Percentiles rank a stretch among this genome's conserved stretches.
phyloP scores from a whole-genome alignment of 2,797 vertebrate species.

The Liasis olivaceus region DNA sequence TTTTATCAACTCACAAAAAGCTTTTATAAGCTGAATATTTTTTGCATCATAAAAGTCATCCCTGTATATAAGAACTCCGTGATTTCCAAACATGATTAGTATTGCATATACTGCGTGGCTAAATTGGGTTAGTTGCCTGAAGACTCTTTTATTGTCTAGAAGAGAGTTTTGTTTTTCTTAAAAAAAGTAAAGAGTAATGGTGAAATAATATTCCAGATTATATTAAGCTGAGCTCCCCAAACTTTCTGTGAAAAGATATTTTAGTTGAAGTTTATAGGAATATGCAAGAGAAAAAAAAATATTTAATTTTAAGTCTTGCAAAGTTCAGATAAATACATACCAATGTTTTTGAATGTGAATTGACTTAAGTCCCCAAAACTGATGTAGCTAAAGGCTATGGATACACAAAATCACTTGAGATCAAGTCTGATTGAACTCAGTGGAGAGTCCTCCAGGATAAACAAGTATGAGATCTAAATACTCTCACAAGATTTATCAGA shows the following conservation, averaged over 20 bases:
- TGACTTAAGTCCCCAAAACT: neutral
- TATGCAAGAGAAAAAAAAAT: neutral
- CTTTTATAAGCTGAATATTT: conserved; percentile 71
- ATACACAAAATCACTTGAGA: neutral
- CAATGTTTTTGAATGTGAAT: neutral
- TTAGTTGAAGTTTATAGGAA: neutral
- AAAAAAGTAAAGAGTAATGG: conserved; percentile 21
- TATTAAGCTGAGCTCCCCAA: neutral
- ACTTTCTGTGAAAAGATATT: neutral
- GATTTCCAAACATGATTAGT: conserved; percentile 65
- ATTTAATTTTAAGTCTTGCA: neutral
- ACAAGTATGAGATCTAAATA: neutral
- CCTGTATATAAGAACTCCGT: conserved; percentile 66
- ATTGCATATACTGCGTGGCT: conserved; percentile 56
- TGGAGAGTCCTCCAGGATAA: neutral
- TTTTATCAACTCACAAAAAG: conserved; percentile 71
- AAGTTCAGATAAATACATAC: neutral
- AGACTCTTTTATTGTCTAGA: conserved; percentile 44
- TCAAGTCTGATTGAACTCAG: neutral
- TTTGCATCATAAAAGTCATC: conserved; percentile 68
- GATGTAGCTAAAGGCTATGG: neutral
- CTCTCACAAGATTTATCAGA: neutral
- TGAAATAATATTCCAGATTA: conserved; percentile 15
- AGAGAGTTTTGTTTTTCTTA: neutral
- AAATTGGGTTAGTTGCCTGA: conserved; percentile 54